Conservation (phyloP, 2,797 vertebrate species). For the Tympanoctomys barrerae region DNA sequence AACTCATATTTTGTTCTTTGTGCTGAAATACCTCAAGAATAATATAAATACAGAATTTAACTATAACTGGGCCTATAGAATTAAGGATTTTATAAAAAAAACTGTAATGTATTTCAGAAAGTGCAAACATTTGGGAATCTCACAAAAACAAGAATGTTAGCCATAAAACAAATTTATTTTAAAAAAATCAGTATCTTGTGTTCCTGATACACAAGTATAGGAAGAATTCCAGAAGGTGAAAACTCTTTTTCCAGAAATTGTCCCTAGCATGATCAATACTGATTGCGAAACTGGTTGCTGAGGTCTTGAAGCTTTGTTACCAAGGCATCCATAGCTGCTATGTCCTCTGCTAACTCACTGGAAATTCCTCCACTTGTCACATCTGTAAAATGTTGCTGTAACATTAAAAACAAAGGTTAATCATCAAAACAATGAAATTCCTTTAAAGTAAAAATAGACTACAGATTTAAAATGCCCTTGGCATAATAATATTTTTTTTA, state of each 20-base stretch:
- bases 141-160: constrained; percentile 60
- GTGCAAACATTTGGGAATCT: constrained; percentile 64
- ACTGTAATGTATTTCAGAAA: not conserved
- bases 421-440: constrained; percentile 45
- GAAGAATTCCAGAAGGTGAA: not conserved
- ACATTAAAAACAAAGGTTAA: constrained; percentile 74
- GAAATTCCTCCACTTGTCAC: constrained; percentile 90
- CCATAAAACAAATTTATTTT: constrained; percentile 78
- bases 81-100: not conserved
- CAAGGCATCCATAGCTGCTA: constrained; percentile 90
- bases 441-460: not conserved
- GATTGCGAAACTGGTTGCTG: constrained; percentile 90
- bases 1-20: constrained; percentile 24
- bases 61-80: constrained; percentile 64
- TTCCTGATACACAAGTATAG: not conserved
- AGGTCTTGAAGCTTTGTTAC: constrained; percentile 92
- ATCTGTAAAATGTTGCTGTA: constrained; percentile 95
- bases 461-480: not conserved
- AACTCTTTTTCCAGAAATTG: not conserved
- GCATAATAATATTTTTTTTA: not conserved
- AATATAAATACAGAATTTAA: constrained; percentile 74
- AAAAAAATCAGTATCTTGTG: constrained; percentile 42
- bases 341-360: constrained; percentile 89
- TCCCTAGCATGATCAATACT: constrained; percentile 77
- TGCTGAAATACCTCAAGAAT: constrained; percentile 58